These are phyloP conservation scores for Sardina pilchardus DNA, from an alignment of 2,113 vertebrate genomes.

Conservation along the genomic window DNA sequence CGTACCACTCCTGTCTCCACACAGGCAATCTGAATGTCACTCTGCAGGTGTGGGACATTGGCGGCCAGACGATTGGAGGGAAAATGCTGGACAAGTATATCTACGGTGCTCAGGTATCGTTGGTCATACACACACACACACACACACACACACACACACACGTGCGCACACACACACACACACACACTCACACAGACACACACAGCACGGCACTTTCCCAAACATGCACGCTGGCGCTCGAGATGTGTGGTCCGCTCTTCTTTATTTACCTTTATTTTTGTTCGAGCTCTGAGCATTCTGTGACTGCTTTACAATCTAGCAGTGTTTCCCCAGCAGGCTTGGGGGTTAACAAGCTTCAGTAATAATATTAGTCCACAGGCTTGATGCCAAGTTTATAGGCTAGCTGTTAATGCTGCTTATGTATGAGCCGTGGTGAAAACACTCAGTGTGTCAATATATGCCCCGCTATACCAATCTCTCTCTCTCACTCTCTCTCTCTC, in stretches of 20 bases:
- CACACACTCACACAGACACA: constrained; percentile 21
- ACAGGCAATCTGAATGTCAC: constrained; percentile 94
- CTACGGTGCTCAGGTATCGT: constrained; percentile 87
- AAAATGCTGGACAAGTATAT: constrained; percentile 99
- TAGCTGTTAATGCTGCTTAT: constrained; percentile 16
- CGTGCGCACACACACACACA: neutral
- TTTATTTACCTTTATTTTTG: constrained; percentile 4
- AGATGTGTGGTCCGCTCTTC: neutral
- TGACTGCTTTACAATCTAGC: constrained; percentile 33
- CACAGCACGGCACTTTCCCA: neutral
- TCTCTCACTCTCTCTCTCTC: neutral
- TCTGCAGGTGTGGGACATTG: constrained; percentile 98
- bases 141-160: constrained; percentile 22
- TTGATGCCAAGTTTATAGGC: constrained; percentile 26
- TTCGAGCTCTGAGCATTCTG: constrained; percentile 1
- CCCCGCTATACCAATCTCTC: neutral
- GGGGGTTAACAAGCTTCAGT: constrained; percentile 36
- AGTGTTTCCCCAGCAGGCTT: constrained; percentile 27
- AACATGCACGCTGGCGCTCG: neutral
- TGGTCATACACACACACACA: constrained; percentile 3
- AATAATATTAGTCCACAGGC: constrained; percentile 38
- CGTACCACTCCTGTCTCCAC: constrained; percentile 35
- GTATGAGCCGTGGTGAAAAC: neutral
- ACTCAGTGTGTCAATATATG: constrained; percentile 14
- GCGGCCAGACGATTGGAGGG: constrained; percentile 95